Evolutionary conservation across 1,140 invertebrate genomes (phyloP).

Genomic region (Pachypeltis micranthus): DNA sequence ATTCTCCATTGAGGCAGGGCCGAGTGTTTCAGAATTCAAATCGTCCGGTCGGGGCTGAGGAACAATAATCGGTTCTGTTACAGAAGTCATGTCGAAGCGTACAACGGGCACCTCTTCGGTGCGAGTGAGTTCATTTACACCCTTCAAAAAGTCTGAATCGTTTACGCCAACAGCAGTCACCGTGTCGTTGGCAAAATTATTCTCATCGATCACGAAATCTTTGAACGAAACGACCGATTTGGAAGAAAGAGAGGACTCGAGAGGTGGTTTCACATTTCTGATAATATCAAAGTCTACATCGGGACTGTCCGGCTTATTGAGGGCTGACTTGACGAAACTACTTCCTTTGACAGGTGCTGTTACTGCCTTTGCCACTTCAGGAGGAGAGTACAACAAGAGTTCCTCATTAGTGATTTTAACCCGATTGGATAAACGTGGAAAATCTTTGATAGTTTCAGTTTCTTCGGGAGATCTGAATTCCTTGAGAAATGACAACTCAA

Average conservation of each 20-base stretch:
- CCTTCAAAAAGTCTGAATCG: neutral
- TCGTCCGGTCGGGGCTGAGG: neutral
- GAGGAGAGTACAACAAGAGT: too few species aligned
- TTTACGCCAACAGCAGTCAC: neutral
- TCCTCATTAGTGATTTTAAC: too few species aligned
- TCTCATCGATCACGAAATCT: neutral
- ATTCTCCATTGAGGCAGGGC: neutral
- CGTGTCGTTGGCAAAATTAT: neutral
- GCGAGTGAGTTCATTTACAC: neutral
- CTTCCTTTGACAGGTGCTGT: too few species aligned
- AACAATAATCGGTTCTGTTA: neutral
- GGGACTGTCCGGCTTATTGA: too few species aligned
- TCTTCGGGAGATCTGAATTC: neutral
- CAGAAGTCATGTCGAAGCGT: neutral
- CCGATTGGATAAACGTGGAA: too few species aligned
- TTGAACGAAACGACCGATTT: neutral
- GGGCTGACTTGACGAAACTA: too few species aligned
- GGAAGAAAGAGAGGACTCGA: neutral
- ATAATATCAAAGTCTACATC: too few species aligned
- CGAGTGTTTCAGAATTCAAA: neutral
- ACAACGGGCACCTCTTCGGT: neutral
- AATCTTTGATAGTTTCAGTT: neutral
- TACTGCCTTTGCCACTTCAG: too few species aligned
- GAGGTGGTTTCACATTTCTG: too few species aligned
- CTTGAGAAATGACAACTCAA: neutral